Conservation (phyloP, 64 coral and sea anemone genomes). For the Porites lutea region DNA sequence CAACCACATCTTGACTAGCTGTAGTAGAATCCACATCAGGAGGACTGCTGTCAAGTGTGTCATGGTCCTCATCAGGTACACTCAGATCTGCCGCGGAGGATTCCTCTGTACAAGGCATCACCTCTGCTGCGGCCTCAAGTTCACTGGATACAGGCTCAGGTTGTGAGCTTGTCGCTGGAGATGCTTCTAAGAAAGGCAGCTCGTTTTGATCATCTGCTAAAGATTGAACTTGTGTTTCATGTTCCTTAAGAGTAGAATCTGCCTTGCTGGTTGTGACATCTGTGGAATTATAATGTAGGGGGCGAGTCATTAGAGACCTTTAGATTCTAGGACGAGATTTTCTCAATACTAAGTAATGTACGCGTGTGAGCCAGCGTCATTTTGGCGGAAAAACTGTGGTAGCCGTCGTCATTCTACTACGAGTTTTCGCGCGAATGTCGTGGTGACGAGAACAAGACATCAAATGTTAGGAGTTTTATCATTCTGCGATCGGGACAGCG, state of each 20-base stretch:
- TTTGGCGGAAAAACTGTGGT: too few species aligned
- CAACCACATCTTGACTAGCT: background rate
- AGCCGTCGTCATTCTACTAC: too few species aligned
- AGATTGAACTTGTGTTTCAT: background rate
- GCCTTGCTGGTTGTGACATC: slow-evolving; percentile 21
- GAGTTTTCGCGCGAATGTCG: too few species aligned
- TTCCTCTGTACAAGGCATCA: background rate
- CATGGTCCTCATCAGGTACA: background rate
- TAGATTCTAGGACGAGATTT: too few species aligned
- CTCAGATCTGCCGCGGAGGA: background rate
- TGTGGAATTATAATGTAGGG: background rate
- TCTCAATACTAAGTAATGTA: too few species aligned
- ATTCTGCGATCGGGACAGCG: too few species aligned
- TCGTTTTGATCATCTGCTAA: background rate
- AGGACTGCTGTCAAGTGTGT: background rate
- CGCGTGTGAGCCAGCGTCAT: too few species aligned
- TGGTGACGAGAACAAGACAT: too few species aligned
- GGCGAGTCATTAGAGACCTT: background rate
- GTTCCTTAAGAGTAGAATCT: background rate
- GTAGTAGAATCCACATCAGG: background rate
- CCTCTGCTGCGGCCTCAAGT: background rate
- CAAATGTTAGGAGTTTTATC: too few species aligned
- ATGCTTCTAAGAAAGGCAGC: background rate
- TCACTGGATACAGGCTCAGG: background rate
- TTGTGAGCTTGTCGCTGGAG: background rate